These are phyloP conservation scores for Agrotis exclamationis DNA, from an alignment of 2,888 invertebrate species.

Conservation along the genomic window DNA sequence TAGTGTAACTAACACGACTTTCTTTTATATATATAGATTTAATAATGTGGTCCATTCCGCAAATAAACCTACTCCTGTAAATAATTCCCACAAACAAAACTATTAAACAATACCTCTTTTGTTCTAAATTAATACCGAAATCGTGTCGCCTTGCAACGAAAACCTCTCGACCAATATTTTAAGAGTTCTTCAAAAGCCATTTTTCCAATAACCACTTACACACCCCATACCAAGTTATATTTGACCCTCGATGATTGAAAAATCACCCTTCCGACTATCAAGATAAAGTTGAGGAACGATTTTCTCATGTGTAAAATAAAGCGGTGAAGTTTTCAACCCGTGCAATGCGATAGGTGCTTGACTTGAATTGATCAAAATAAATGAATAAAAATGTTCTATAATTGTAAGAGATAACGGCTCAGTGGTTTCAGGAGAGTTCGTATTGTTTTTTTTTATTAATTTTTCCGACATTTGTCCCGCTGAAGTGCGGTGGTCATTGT, in stretches of 20 bases:
- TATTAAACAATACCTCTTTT: conserved; percentile 68
- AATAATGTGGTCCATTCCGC: conserved; percentile 11
- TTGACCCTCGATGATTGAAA: conserved; percentile 22
- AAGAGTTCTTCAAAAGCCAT: conserved; percentile 84
- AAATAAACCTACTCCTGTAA: conserved; percentile 49
- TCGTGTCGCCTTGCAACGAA: conserved; percentile 72
- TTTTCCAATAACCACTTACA: conserved; percentile 86
- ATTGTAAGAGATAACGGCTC: conserved; percentile 83
- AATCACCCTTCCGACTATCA: conserved; percentile 52
- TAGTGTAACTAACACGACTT: too few relatives aligned
- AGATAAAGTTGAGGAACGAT: conserved; percentile 53
- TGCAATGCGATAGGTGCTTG: conserved; percentile 87
- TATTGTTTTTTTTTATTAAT: conserved; percentile 83
- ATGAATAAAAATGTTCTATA: conserved; percentile 81
- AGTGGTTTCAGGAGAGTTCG: conserved; percentile 80
- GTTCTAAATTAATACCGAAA: conserved; percentile 79
- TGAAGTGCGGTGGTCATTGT: conserved; percentile 68
- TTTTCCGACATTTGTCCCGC: conserved; percentile 67
- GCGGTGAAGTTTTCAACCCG: conserved; percentile 67
- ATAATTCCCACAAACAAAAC: conserved; percentile 70
- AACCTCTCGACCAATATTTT: conserved; percentile 78
- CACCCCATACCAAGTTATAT: conserved; percentile 69
- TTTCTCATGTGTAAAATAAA: conserved; percentile 22
- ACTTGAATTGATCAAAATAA: conserved; percentile 86
- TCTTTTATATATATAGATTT: too few relatives aligned